Evolutionary conservation across 2,888 invertebrate species (phyloP).

Genomic region (Bugulina stolonifera): DNA sequence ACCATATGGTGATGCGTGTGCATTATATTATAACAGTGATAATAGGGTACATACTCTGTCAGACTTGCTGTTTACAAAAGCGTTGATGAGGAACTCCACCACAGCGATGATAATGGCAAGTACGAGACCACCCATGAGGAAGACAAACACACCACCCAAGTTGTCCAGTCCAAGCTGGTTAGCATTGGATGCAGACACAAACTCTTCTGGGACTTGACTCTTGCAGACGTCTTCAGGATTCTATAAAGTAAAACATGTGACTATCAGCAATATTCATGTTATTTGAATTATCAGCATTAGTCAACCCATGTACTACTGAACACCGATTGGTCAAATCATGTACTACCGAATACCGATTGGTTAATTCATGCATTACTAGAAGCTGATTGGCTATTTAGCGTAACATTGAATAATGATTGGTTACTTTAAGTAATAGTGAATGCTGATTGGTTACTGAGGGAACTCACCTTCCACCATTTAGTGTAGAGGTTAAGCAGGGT

Average conservation of each 20-base stretch:
- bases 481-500: slow-evolving; percentile 79
- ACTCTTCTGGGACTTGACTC: background rate
- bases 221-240: background rate
- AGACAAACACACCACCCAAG: slow-evolving; percentile 17
- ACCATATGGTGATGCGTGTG: too few relatives aligned
- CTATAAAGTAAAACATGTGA: too few relatives aligned
- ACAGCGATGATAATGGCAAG: background rate
- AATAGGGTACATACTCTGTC: slow-evolving; percentile 14
- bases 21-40: too few relatives aligned
- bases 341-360: too few relatives aligned
- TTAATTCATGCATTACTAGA: too few relatives aligned
- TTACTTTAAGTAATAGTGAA: background rate
- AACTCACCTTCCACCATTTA: slow-evolving; percentile 76
- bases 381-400: too few relatives aligned
- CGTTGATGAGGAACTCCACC: slow-evolving; percentile 20
- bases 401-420: background rate
- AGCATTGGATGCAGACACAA: background rate
- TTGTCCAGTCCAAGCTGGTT: slow-evolving; percentile 18
- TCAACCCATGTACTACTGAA: too few relatives aligned
- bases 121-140: slow-evolving; percentile 4
- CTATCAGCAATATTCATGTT: too few relatives aligned
- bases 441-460: background rate
- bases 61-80: slow-evolving; percentile 25
- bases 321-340: too few relatives aligned
- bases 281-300: too few relatives aligned